Conservation (phyloP, 2,113 vertebrate species). For the Thunnus maccoyii region DNA sequence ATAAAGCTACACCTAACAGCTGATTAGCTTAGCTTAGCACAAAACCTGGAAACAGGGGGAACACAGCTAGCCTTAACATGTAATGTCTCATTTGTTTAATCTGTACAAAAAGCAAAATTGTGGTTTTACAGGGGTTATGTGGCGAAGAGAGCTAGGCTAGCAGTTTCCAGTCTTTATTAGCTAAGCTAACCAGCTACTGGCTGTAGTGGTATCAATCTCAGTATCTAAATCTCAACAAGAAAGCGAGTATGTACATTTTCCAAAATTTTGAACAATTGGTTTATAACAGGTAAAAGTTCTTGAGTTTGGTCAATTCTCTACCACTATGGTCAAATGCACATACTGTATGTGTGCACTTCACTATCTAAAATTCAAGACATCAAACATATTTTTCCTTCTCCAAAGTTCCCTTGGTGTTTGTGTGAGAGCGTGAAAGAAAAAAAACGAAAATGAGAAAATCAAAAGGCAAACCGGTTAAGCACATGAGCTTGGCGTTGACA, state of each 20-base stretch:
- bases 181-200: too few relatives aligned
- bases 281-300: background rate
- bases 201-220: background rate
- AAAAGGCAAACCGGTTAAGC: constrained; percentile 32
- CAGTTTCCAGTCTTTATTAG: too few relatives aligned
- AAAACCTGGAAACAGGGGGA: background rate
- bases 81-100: background rate
- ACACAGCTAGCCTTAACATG: background rate
- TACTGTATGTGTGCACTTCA: background rate
- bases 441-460: constrained; percentile 6
- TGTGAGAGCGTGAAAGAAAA: constrained; percentile 35
- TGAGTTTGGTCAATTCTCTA: background rate
- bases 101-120: background rate
- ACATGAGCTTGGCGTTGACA: constrained; percentile 67
- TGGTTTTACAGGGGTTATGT: background rate
- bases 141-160: too few relatives aligned
- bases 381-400: constrained; percentile 8
- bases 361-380: background rate
- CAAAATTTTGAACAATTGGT: background rate
- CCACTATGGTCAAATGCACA: constrained; percentile 6
- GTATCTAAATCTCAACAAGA: background rate
- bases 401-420: constrained; percentile 21
- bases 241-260: background rate
- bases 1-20: background rate
- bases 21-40: background rate